A percentile compares a stretch with the other conserved stretches of the same genome.
These are phyloP conservation scores for Caenorhabditis sp. DNA, from an alignment of 2,888 invertebrate genomes.

Conservation along the genomic window DNA sequence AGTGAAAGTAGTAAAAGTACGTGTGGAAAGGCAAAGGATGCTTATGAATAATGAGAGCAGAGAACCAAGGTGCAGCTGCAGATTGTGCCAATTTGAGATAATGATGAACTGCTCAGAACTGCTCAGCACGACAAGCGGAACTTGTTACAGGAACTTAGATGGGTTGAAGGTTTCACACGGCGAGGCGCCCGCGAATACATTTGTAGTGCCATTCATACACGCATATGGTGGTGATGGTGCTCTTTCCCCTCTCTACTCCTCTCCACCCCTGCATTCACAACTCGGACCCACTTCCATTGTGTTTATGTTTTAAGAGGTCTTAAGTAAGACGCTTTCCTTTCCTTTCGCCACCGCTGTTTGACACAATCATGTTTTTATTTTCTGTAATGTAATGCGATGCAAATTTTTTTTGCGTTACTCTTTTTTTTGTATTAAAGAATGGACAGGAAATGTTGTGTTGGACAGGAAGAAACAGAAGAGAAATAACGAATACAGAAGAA, in stretches of 20 bases:
- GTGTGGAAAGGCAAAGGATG: background rate
- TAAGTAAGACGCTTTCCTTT: constrained; percentile 45
- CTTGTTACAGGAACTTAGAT: constrained; percentile 11
- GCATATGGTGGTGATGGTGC: constrained; percentile 60
- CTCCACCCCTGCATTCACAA: background rate
- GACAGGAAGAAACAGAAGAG: constrained; percentile 13
- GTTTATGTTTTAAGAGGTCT: constrained; percentile 61
- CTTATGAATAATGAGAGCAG: background rate
- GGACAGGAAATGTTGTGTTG: background rate
- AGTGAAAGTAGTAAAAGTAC: background rate
- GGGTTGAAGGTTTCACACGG: constrained; percentile 45
- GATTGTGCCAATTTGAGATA: constrained; percentile 35
- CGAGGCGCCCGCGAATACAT: constrained; percentile 46
- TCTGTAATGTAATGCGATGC: too few species aligned
- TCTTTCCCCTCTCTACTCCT: constrained; percentile 7
- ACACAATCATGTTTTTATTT: constrained; percentile 9
- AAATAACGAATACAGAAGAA: constrained; percentile 9
- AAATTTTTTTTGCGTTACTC: too few species aligned
- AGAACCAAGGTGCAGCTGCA: background rate
- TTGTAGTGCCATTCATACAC: constrained; percentile 57
- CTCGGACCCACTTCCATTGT: constrained; percentile 32
- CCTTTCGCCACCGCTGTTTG: constrained; percentile 26
- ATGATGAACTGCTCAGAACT: background rate
- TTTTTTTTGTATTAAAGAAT: constrained; percentile 4
- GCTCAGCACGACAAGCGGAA: too few species aligned